Conservation (phyloP, 2,113 vertebrate genomes). For the Anolis carolinensis region DNA sequence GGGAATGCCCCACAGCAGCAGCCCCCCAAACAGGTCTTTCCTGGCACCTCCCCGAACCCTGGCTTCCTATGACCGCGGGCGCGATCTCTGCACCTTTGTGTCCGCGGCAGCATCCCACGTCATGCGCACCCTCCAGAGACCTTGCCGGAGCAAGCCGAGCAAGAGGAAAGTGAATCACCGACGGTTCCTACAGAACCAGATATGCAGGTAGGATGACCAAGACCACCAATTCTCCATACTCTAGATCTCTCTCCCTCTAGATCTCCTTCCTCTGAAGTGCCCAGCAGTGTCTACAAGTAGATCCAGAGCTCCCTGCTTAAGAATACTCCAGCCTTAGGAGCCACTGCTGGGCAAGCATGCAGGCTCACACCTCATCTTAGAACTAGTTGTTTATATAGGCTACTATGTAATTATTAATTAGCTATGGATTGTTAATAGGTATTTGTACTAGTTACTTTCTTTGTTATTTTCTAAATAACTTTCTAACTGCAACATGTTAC, state of each 20-base stretch:
- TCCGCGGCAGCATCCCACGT: slow-evolving; percentile 72
- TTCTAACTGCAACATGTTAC: too few species aligned
- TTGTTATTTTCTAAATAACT: too few species aligned
- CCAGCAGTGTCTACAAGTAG: not conserved
- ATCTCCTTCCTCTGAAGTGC: not conserved
- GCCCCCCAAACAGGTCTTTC: slow-evolving; percentile 10
- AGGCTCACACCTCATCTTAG: too few species aligned
- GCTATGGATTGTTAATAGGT: too few species aligned
- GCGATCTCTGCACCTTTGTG: slow-evolving; percentile 83
- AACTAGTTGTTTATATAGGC: too few species aligned
- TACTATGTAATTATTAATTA: too few species aligned
- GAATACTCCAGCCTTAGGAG: too few species aligned
- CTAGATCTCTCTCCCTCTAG: too few species aligned
- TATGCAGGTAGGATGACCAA: not conserved
- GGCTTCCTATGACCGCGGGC: slow-evolving; percentile 64
- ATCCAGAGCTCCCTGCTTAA: too few species aligned
- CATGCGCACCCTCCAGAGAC: slow-evolving; percentile 79
- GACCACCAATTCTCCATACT: not conserved
- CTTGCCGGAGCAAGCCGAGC: slow-evolving; percentile 77
- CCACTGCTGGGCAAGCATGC: too few species aligned
- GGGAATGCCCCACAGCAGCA: slow-evolving; percentile 10
- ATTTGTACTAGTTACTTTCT: too few species aligned
- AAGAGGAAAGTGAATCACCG: slow-evolving; percentile 79
- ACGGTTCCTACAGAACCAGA: slow-evolving; percentile 86
- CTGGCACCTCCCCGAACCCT: slow-evolving; percentile 8